Conservation (phyloP, 2,797 vertebrate genomes). For the Falco cherrug region DNA sequence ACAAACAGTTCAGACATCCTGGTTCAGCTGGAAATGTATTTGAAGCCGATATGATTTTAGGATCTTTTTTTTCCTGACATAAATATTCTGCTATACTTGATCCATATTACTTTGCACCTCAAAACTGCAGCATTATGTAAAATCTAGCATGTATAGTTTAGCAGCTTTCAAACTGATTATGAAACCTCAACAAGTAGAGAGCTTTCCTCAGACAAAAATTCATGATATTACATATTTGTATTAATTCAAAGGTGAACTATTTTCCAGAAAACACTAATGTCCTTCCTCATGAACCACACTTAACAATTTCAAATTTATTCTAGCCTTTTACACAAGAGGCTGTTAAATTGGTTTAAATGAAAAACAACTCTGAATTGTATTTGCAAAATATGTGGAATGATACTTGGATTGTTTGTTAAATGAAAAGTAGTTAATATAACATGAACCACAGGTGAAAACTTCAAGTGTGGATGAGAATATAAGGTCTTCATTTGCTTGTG, state of each 20-base stretch:
- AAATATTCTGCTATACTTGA: neutral
- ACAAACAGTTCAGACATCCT: neutral
- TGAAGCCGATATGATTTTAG: neutral
- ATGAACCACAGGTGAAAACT: neutral
- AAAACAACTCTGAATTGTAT: neutral
- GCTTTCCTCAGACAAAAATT: neutral
- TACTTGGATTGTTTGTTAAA: neutral
- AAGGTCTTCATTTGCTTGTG: neutral
- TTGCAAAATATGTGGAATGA: neutral
- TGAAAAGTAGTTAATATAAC: neutral
- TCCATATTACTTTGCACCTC: neutral
- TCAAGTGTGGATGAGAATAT: neutral
- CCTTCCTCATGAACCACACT: neutral
- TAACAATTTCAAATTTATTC: neutral
- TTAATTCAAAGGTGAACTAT: neutral
- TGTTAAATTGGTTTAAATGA: neutral
- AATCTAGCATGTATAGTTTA: neutral
- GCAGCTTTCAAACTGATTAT: neutral
- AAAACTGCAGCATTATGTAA: neutral
- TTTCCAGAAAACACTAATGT: neutral
- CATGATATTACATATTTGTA: neutral
- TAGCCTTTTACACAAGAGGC: neutral
- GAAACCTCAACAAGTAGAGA: neutral
- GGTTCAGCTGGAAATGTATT: neutral
- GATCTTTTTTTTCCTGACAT: neutral